phyloP scores from a whole-genome alignment of 1,140 invertebrate genomes.

The Euwallacea similis region DNA sequence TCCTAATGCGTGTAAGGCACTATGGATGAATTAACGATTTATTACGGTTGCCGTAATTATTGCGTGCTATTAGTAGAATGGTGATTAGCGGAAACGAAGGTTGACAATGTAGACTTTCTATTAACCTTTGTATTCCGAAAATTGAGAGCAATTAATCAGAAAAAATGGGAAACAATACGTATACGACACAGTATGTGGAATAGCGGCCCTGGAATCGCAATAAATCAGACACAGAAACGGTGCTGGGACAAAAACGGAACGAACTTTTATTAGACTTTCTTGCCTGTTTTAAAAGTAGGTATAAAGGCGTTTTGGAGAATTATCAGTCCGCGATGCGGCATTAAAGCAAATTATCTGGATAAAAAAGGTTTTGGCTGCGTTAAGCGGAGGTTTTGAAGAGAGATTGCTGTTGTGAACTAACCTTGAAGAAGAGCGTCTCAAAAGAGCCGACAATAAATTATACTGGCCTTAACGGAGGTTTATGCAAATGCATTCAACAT shows the following conservation, averaged over 20 bases:
- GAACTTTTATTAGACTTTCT: constrained; percentile 31
- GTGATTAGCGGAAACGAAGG: too few species aligned
- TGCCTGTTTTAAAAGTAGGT: constrained; percentile 12
- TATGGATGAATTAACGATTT: too few species aligned
- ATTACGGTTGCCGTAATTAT: too few species aligned
- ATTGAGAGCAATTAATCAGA: too few species aligned
- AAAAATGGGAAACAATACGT: not conserved
- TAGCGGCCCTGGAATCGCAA: constrained; percentile 15
- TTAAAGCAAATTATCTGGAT: not conserved
- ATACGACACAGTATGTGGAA: constrained; percentile 4
- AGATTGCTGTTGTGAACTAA: not conserved
- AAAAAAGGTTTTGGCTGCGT: not conserved
- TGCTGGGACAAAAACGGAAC: constrained; percentile 23
- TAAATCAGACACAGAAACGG: constrained; percentile 26
- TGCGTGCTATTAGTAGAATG: too few species aligned
- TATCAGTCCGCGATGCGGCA: not conserved
- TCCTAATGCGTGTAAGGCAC: too few species aligned
- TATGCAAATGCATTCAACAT: not conserved
- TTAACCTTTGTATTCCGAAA: too few species aligned
- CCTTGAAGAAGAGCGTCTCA: not conserved
- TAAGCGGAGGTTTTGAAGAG: too few species aligned
- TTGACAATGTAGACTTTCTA: too few species aligned
- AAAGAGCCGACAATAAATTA: not conserved
- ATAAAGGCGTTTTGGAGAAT: constrained; percentile 9
- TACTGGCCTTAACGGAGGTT: not conserved